Conservation (phyloP, 1,140 invertebrate genomes). For the Temnothorax nylanderi region DNA sequence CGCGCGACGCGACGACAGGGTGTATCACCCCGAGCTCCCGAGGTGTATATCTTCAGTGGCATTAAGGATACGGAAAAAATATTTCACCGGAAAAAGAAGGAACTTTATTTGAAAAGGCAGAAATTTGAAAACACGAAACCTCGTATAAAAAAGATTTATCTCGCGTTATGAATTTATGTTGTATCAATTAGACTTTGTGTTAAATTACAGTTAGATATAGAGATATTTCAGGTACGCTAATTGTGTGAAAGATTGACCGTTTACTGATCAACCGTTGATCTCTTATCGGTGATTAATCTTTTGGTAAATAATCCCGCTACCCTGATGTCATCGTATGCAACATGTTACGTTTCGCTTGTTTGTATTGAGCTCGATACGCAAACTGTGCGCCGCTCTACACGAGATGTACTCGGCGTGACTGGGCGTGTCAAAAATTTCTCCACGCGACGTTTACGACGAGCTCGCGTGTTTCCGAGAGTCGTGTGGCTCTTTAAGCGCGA, state of each 20-base stretch:
- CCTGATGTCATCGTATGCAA: neutral
- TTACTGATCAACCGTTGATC: neutral
- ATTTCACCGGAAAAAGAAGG: neutral
- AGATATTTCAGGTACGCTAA: neutral
- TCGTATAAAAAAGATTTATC: neutral
- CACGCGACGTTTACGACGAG: conserved; percentile 63
- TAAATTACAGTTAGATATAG: too few species aligned
- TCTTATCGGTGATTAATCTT: neutral
- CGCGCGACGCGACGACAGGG: neutral
- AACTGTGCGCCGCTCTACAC: neutral
- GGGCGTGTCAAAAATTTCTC: conserved; percentile 69
- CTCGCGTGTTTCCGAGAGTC: conserved; percentile 59
- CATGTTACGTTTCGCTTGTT: neutral
- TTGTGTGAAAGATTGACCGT: neutral
- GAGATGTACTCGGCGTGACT: conserved; percentile 10
- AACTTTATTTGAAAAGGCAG: neutral
- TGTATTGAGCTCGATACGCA: neutral
- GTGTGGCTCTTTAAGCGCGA: conserved; percentile 44
- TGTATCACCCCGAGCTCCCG: conserved; percentile 9
- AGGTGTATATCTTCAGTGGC: conserved; percentile 6
- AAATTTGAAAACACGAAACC: neutral
- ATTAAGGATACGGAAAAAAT: conserved; percentile 3
- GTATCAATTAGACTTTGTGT: neutral
- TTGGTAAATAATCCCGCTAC: neutral
- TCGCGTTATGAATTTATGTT: neutral